A percentile compares a stretch with the other conserved stretches of the same genome.
These are phyloP conservation scores for Enhydra lutris DNA, from an alignment of 2,113 vertebrate species.

Conservation along the genomic window DNA sequence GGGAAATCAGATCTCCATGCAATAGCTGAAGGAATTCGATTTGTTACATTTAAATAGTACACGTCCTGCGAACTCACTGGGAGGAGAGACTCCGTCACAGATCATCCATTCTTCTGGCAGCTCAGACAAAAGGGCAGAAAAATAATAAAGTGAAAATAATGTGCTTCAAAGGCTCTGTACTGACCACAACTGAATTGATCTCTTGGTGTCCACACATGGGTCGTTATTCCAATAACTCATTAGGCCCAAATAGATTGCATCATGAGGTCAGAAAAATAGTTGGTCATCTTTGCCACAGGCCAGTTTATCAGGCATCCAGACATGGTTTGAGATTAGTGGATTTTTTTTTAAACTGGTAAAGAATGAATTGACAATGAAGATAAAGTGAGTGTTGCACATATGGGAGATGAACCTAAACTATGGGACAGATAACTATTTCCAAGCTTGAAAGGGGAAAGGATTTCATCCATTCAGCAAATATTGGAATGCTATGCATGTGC, in stretches of 20 bases:
- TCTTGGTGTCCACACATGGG: not conserved
- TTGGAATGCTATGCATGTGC: not conserved
- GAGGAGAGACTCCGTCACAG: not conserved
- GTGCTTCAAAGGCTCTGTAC: not conserved
- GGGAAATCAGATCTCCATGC: not conserved
- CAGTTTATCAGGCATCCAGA: not conserved
- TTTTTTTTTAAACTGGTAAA: not conserved
- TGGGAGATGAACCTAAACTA: not conserved
- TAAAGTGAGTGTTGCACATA: not conserved
- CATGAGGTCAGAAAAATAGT: not conserved
- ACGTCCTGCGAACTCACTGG: not conserved
- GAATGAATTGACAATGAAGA: slow-evolving; percentile 18
- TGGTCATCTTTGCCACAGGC: not conserved
- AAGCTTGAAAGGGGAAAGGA: not conserved
- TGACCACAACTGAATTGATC: not conserved
- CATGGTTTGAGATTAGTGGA: not conserved
- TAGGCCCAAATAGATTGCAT: not conserved
- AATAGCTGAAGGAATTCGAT: not conserved
- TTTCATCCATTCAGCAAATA: not conserved
- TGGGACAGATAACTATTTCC: not conserved
- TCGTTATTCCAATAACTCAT: not conserved
- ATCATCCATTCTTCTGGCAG: not conserved
- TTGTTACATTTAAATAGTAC: not conserved
- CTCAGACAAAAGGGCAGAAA: not conserved
- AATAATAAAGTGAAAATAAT: not conserved